Evolutionary conservation across 53 echinoderm and acorn worm species (phyloP).

Genomic region (Patiria pectinifera): DNA sequence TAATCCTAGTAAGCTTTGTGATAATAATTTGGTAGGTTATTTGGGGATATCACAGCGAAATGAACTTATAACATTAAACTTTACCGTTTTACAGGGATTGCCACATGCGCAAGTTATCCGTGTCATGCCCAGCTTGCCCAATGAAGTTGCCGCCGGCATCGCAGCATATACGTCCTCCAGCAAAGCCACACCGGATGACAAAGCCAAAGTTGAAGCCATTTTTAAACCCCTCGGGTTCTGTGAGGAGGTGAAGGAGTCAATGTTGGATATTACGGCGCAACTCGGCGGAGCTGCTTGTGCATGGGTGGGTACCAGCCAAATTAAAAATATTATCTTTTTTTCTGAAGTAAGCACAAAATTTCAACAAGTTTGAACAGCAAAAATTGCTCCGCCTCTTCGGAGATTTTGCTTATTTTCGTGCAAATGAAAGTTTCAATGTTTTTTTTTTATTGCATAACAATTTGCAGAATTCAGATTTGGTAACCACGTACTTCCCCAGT

Average conservation of each 20-base stretch:
- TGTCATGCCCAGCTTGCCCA: conserved; percentile 83
- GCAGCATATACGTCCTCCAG: conserved; percentile 62
- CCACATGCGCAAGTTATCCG: conserved; percentile 58
- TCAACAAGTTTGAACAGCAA: too few species aligned
- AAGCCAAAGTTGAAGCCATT: conserved; percentile 53
- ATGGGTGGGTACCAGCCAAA: neutral
- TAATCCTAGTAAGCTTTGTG: too few species aligned
- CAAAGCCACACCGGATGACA: conserved; percentile 59
- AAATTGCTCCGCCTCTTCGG: too few species aligned
- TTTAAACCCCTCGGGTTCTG: conserved; percentile 69
- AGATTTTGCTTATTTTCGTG: too few species aligned
- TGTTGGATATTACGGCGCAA: conserved; percentile 68
- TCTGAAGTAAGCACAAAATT: too few species aligned
- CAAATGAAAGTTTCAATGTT: too few species aligned
- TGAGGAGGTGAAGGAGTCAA: conserved; percentile 73
- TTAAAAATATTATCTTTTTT: too few species aligned
- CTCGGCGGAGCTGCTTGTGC: conserved; percentile 83
- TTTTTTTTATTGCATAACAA: too few species aligned
- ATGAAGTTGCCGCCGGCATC: conserved; percentile 74
- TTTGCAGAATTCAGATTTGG: too few species aligned
- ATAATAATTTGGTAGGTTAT: too few species aligned
- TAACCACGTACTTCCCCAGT: too few species aligned
- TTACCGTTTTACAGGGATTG: conserved; percentile 62
- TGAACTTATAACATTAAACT: neutral
- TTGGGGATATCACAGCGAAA: neutral